Conservation (phyloP, 2,797 vertebrate species). For the Clarias fuscus region DNA sequence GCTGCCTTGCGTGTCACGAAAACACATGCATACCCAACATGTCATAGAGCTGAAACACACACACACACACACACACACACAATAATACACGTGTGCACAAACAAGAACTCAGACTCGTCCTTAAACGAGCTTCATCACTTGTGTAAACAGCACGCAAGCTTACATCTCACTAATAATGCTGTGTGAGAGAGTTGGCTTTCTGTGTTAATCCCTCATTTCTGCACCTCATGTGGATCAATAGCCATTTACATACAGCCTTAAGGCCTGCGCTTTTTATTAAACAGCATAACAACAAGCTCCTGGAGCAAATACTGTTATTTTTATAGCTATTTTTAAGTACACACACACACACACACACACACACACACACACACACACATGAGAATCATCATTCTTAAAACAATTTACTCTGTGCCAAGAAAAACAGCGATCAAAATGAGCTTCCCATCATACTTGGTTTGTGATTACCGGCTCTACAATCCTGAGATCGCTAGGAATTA, state of each 20-base stretch:
- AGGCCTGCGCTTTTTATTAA: slow-evolving; percentile 25
- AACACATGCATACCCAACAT: slow-evolving; percentile 42
- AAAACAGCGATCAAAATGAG: neutral
- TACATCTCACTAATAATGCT: slow-evolving; percentile 44
- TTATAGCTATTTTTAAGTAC: no score
- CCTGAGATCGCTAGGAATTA: neutral
- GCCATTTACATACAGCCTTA: slow-evolving; percentile 34
- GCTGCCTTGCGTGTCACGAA: slow-evolving; percentile 52
- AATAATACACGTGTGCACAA: slow-evolving; percentile 24
- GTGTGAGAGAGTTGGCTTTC: neutral
- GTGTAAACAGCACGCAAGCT: slow-evolving; percentile 19
- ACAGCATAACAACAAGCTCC: slow-evolving; percentile 11
- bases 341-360: neutral
- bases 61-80: slow-evolving; percentile 6
- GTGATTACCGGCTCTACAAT: neutral
- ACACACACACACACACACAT: neutral
- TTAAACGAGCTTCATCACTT: slow-evolving; percentile 33
- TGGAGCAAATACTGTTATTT: neutral
- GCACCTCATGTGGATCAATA: slow-evolving; percentile 24
- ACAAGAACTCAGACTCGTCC: slow-evolving; percentile 33
- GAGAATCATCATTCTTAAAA: neutral
- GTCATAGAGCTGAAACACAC: slow-evolving; percentile 24
- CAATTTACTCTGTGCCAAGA: neutral
- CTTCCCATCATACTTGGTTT: neutral
- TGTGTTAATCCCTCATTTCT: slow-evolving; percentile 46